phyloP scores from a whole-genome alignment of 2,113 vertebrate genomes.

The Indri indri region DNA sequence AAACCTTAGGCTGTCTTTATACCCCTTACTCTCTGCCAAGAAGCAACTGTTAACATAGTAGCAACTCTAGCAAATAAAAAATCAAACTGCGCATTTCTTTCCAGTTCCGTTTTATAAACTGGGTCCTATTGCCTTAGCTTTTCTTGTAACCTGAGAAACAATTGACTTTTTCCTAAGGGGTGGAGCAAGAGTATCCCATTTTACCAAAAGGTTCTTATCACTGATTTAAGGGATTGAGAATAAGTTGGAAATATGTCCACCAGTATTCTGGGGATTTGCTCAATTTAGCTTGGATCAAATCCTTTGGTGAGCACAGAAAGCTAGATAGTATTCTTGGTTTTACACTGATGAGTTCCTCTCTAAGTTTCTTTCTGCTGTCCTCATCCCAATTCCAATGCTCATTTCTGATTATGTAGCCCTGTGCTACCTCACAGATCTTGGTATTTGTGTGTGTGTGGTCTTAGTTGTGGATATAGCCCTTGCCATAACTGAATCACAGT shows the following conservation, averaged over 20 bases:
- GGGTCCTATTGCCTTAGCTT: background rate
- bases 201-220: constrained; percentile 42
- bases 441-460: background rate
- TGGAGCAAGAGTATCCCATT: background rate
- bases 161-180: constrained; percentile 42
- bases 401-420: background rate
- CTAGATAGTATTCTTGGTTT: background rate
- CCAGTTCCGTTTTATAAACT: constrained; percentile 39
- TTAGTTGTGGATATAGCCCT: background rate
- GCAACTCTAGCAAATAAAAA: constrained; percentile 36
- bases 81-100: background rate
- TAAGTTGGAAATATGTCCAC: constrained; percentile 32
- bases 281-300: constrained; percentile 45
- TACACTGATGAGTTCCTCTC: constrained; percentile 14
- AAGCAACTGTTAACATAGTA: constrained; percentile 41
- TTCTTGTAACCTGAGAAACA: background rate
- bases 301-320: constrained; percentile 7
- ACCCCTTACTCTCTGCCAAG: constrained; percentile 39
- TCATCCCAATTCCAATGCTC: background rate
- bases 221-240: constrained; percentile 55
- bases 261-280: constrained; percentile 26
- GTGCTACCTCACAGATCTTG: background rate
- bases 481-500: background rate
- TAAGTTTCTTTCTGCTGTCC: background rate
- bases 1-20: constrained; percentile 43